phyloP scores from a whole-genome alignment of 2,888 invertebrate genomes.

The Junonia oenone region DNA sequence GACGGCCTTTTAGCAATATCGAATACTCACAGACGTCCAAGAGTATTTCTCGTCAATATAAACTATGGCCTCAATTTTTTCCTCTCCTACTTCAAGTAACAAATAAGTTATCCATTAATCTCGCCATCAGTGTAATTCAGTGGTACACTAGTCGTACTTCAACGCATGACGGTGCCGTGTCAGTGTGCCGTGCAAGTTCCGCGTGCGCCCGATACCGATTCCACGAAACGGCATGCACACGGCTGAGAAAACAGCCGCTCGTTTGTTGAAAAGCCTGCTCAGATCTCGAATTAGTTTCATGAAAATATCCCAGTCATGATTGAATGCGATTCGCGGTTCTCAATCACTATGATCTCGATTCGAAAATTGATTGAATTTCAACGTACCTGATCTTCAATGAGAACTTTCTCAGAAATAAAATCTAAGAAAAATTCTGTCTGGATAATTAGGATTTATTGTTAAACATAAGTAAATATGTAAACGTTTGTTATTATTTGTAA shows the following conservation, averaged over 20 bases:
- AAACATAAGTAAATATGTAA: not conserved
- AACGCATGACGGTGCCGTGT: constrained; percentile 41
- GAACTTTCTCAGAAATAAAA: not conserved
- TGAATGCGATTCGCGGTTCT: not conserved
- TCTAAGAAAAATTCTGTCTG: not conserved
- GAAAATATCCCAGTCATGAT: not conserved
- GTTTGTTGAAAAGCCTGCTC: constrained; percentile 23
- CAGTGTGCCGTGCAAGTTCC: constrained; percentile 63
- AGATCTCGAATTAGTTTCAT: not conserved
- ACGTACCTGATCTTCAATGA: not conserved
- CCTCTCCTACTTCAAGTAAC: not conserved
- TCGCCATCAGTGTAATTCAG: not conserved
- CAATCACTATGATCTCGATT: not conserved
- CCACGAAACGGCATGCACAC: constrained; percentile 40
- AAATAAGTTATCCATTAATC: not conserved
- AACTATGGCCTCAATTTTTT: too few species aligned
- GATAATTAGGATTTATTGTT: not conserved
- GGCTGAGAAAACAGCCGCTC: constrained; percentile 27
- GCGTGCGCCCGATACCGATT: constrained; percentile 56
- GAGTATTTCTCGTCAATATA: too few species aligned
- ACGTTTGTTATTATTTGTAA: not conserved
- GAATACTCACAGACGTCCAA: too few species aligned
- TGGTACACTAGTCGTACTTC: not conserved
- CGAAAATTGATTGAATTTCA: not conserved
- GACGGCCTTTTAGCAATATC: too few species aligned